Conservation (phyloP, 2,113 vertebrate species). For the Eudorcas thomsonii region DNA sequence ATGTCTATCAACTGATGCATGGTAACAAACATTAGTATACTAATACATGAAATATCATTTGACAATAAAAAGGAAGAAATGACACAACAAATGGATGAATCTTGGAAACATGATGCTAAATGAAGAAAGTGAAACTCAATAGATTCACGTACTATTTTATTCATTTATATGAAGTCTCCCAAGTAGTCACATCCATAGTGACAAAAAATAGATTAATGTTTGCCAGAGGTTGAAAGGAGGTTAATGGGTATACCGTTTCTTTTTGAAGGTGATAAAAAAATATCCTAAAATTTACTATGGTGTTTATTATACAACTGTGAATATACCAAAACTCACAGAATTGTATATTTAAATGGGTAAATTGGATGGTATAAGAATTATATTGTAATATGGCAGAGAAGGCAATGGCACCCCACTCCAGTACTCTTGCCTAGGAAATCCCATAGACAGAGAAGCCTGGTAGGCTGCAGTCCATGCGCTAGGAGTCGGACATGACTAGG, state of each 20-base stretch:
- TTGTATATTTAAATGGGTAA: not conserved
- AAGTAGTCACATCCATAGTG: not conserved
- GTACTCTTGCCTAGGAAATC: not conserved
- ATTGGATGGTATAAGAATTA: not conserved
- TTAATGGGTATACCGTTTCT: not conserved
- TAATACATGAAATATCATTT: not conserved
- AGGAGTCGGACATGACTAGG: fast-evolving
- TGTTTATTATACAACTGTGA: not conserved
- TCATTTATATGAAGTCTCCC: not conserved
- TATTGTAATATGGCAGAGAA: not conserved
- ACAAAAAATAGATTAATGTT: not conserved
- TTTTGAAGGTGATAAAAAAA: not conserved
- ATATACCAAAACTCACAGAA: not conserved
- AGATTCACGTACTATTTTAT: not conserved
- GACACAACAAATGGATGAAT: not conserved
- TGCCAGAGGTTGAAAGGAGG: not conserved
- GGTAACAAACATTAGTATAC: not conserved
- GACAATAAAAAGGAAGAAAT: not conserved
- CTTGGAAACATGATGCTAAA: not conserved
- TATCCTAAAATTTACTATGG: not conserved
- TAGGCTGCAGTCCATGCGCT: not conserved
- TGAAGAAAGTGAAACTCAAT: not conserved
- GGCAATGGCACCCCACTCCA: not conserved
- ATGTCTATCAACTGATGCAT: not conserved
- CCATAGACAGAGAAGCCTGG: not conserved